Percentiles rank a stretch among this genome's conserved stretches.
phyloP scores from a whole-genome alignment of 2,888 invertebrate genomes.

The Machimus atricapillus region DNA sequence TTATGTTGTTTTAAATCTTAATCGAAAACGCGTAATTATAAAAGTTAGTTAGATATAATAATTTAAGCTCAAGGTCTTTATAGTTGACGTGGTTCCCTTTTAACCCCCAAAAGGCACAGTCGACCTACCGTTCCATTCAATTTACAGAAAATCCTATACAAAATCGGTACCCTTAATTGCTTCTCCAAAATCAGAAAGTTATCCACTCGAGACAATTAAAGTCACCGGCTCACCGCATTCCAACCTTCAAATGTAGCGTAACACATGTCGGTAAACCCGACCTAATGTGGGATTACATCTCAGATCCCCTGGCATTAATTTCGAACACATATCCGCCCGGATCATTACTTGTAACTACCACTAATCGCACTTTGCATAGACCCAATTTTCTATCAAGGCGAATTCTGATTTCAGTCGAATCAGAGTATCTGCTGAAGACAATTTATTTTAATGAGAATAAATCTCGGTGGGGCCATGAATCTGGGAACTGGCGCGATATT shows the following conservation, averaged over 20 bases:
- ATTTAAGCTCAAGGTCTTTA: background rate
- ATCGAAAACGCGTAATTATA: too few relatives aligned
- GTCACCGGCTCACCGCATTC: background rate
- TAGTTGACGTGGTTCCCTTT: background rate
- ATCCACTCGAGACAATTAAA: background rate
- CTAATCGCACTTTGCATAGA: slow-evolving; percentile 34
- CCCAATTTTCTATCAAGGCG: slow-evolving; percentile 18
- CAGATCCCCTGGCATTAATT: slow-evolving; percentile 9
- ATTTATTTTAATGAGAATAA: slow-evolving; percentile 37
- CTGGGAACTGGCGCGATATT: background rate
- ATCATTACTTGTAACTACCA: background rate
- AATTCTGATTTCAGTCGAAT: slow-evolving; percentile 8
- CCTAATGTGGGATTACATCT: slow-evolving; percentile 12
- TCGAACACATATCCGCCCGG: background rate
- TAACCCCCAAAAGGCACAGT: background rate
- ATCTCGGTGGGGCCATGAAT: slow-evolving; percentile 23
- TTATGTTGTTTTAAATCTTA: too few relatives aligned
- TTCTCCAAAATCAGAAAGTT: background rate
- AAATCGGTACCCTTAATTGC: background rate
- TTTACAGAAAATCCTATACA: background rate
- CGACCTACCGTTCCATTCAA: background rate
- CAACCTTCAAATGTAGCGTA: background rate
- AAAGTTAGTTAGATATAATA: background rate
- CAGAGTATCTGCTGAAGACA: slow-evolving; percentile 16
- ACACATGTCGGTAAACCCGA: background rate